Conservation (phyloP, 2,888 invertebrate species). For the Agrochola circellaris region DNA sequence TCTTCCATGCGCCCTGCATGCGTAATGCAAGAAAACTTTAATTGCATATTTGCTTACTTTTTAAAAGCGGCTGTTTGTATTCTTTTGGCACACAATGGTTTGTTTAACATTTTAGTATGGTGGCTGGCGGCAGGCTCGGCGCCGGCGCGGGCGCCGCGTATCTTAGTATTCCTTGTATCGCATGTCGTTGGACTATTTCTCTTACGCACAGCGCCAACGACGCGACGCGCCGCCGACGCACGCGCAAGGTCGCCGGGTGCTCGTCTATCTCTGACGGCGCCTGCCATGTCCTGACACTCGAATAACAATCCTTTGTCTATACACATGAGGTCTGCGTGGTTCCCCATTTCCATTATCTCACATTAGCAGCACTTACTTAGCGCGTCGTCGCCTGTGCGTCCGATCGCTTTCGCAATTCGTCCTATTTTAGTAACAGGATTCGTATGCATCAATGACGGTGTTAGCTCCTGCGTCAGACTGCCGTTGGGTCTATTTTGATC, state of each 20-base stretch:
- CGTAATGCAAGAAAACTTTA: conserved; percentile 57
- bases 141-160: conserved; percentile 79
- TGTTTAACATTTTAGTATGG: conserved; percentile 79
- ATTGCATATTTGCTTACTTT: conserved; percentile 73
- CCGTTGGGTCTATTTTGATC: conserved; percentile 77
- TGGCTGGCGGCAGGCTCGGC: conserved; percentile 67
- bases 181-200: conserved; percentile 75
- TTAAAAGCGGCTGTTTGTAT: conserved; percentile 67
- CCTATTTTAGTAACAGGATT: conserved; percentile 80
- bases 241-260: conserved; percentile 87
- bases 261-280: conserved; percentile 82
- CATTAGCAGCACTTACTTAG: conserved; percentile 78
- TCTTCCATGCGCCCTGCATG: conserved; percentile 34
- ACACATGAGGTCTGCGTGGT: conserved; percentile 63
- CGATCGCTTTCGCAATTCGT: conserved; percentile 76
- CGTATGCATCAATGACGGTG: conserved; percentile 80
- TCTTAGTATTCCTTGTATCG: conserved; percentile 80
- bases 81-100: conserved; percentile 78
- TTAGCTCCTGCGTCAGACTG: conserved; percentile 80
- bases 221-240: conserved; percentile 77
- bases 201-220: conserved; percentile 71
- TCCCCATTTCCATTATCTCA: conserved; percentile 70
- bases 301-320: conserved; percentile 75
- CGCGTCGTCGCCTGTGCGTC: conserved; percentile 74
- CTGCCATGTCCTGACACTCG: conserved; percentile 72